Evolutionary conservation across 2,888 invertebrate genomes (phyloP).

Genomic region (Drosophila nr. fundita): DNA sequence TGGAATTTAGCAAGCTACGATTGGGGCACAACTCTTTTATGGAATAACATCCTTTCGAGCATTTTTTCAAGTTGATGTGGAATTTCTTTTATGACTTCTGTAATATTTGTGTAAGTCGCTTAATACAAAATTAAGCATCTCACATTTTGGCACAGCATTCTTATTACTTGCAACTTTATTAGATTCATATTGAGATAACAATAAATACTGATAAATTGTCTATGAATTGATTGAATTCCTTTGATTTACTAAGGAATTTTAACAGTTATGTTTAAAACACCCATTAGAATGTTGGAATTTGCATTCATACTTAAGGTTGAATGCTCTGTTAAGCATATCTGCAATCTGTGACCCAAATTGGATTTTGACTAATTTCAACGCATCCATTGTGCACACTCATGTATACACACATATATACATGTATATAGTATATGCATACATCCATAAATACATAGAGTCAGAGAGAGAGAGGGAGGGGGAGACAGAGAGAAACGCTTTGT

Average conservation of each 20-base stretch:
- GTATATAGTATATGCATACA: no score
- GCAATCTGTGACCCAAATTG: slow-evolving; percentile 62
- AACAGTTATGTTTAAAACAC: background rate
- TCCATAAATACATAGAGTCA: background rate
- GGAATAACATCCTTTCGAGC: background rate
- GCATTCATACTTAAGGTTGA: slow-evolving; percentile 16
- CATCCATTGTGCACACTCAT: slow-evolving; percentile 18
- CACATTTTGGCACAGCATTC: background rate
- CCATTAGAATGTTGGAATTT: background rate
- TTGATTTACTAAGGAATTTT: no score
- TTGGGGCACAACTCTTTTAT: background rate
- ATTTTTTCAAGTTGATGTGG: background rate
- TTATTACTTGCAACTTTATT: background rate
- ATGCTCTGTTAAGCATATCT: slow-evolving; percentile 40
- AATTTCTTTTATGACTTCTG: background rate
- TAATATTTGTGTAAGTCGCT: background rate
- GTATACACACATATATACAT: background rate
- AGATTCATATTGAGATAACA: background rate
- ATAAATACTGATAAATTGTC: background rate
- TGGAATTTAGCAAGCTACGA: slow-evolving; percentile 51
- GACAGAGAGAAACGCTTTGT: slow-evolving; percentile 12
- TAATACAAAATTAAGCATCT: background rate
- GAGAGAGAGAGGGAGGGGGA: background rate
- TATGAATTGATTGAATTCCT: background rate
- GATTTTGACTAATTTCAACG: slow-evolving; percentile 57